Evolutionary conservation across 2,888 invertebrate species (phyloP).

Genomic region (Romanomermis culicivorax): DNA sequence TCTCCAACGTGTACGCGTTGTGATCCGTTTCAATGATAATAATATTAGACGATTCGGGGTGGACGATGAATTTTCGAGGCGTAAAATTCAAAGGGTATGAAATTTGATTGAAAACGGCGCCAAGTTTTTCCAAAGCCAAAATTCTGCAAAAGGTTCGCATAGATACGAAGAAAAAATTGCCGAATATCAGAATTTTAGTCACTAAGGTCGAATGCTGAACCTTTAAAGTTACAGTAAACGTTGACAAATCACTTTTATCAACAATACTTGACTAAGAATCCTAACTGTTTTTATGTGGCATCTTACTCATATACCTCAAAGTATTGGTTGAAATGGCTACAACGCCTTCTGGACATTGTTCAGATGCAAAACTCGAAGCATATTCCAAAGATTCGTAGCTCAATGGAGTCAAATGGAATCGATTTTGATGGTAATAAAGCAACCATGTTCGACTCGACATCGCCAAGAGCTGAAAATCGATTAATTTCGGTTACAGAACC

Average conservation of each 20-base stretch:
- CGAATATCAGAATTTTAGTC: not conserved
- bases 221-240: no score
- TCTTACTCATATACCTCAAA: constrained; percentile 45
- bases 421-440: constrained; percentile 90
- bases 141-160: constrained; percentile 39
- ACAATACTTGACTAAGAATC: no score
- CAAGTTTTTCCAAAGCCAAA: constrained; percentile 86
- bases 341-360: constrained; percentile 97
- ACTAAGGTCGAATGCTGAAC: no score
- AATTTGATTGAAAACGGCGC: constrained; percentile 85
- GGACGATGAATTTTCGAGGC: constrained; percentile 77
- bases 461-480: constrained; percentile 46
- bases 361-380: constrained; percentile 76
- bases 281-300: no score
- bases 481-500: not conserved
- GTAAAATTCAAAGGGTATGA: constrained; percentile 80
- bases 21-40: constrained; percentile 89
- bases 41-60: constrained; percentile 67
- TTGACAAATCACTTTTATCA: no score
- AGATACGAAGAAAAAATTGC: not conserved
- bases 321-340: constrained; percentile 97
- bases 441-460: constrained; percentile 95
- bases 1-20: constrained; percentile 89
- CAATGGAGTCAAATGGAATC: constrained; percentile 37
- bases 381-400: constrained; percentile 80